These are phyloP conservation scores for Grallaria varia DNA, from an alignment of 2,113 vertebrate species.

Conservation along the genomic window DNA sequence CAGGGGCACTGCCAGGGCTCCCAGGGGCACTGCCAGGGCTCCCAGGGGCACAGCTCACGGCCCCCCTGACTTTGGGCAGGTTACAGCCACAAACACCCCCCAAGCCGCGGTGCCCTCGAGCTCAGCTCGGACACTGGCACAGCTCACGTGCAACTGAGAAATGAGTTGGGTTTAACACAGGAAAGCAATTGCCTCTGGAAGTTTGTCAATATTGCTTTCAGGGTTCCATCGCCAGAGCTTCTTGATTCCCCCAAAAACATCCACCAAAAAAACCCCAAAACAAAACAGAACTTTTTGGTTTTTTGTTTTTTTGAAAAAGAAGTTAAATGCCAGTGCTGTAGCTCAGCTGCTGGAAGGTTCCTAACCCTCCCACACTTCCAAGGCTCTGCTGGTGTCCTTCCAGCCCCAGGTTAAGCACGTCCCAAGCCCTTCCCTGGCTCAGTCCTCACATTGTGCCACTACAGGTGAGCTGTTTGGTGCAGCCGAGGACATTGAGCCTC, in stretches of 20 bases:
- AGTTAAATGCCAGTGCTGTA: accelerated
- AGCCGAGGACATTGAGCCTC: background rate
- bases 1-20: no score
- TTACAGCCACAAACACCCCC: background rate
- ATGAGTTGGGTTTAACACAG: background rate
- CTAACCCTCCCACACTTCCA: accelerated
- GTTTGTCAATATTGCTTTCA: background rate
- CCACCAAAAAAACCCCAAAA: background rate
- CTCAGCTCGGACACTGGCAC: background rate
- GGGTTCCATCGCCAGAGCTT: background rate
- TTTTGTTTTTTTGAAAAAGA: background rate
- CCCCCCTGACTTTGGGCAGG: background rate
- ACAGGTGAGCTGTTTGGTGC: background rate
- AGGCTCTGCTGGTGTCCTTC: background rate
- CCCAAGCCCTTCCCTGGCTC: background rate
- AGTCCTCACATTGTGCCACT: background rate
- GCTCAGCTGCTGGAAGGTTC: accelerated
- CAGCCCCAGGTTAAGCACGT: accelerated
- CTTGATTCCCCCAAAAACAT: background rate
- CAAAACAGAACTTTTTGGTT: background rate
- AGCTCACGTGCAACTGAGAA: background rate
- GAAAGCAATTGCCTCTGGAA: background rate
- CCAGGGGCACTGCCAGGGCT: accelerated
- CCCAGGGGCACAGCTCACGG: accelerated
- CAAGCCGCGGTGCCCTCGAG: background rate